These are phyloP conservation scores for Pseudoips prasinana DNA, from an alignment of 2,888 invertebrate species.

Conservation along the genomic window DNA sequence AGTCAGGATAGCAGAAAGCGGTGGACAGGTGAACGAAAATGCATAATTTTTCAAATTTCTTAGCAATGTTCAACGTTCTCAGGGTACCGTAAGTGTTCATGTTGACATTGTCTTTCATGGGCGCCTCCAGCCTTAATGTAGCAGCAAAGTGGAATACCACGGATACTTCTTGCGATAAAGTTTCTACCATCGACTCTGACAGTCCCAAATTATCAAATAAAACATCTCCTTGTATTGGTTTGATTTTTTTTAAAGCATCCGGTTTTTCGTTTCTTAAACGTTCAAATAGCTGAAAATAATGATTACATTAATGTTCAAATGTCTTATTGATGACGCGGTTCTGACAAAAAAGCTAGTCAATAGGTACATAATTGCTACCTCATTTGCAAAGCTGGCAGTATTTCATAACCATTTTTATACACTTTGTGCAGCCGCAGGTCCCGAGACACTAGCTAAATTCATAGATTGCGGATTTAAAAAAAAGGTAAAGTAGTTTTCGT, in stretches of 20 bases:
- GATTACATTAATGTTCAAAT: not conserved
- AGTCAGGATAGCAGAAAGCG: slow-evolving; percentile 97
- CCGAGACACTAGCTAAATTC: no score
- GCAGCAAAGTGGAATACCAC: slow-evolving; percentile 97
- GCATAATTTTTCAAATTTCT: slow-evolving; percentile 87
- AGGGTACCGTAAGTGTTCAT: slow-evolving; percentile 96
- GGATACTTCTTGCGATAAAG: slow-evolving; percentile 85
- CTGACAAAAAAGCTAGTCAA: no score
- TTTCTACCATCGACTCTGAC: slow-evolving; percentile 78
- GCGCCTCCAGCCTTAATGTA: slow-evolving; percentile 93
- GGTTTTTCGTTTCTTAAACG: slow-evolving; percentile 85
- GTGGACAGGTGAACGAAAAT: slow-evolving; percentile 95
- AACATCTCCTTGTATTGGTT: slow-evolving; percentile 88
- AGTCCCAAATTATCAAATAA: slow-evolving; percentile 84
- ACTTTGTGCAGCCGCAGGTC: no score
- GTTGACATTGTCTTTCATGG: slow-evolving; percentile 90
- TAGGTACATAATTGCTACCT: no score
- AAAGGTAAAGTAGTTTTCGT: no score
- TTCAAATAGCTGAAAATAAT: slow-evolving; percentile 84
- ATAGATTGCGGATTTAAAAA: no score
- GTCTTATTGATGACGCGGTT: not conserved
- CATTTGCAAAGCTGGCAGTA: no score
- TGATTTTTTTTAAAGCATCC: slow-evolving; percentile 86
- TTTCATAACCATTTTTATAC: no score
- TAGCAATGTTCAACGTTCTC: slow-evolving; percentile 88